Conservation (phyloP, 1,140 invertebrate genomes). For the Drosophila auraria region DNA sequence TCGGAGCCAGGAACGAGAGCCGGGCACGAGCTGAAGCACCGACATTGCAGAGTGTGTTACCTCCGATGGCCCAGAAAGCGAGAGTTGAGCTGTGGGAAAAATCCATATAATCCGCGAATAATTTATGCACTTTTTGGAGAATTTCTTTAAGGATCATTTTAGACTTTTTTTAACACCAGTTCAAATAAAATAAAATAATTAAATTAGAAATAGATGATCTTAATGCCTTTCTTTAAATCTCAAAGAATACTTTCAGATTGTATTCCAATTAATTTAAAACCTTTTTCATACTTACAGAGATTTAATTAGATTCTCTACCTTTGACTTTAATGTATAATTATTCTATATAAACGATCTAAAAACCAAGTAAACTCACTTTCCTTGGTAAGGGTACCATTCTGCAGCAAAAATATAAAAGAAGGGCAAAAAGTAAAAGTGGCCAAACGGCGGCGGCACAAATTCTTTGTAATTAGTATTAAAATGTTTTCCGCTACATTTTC, state of each 20-base stretch:
- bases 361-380: neutral
- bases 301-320: too few relatives aligned
- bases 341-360: neutral
- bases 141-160: neutral
- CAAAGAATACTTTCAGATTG: neutral
- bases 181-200: too few relatives aligned
- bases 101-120: constrained; percentile 6
- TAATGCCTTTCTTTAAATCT: too few relatives aligned
- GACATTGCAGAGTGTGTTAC: neutral
- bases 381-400: neutral
- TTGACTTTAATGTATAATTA: neutral
- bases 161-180: too few relatives aligned
- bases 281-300: too few relatives aligned
- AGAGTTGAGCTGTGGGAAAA: constrained; percentile 58
- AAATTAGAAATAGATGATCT: too few relatives aligned
- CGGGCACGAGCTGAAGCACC: constrained; percentile 1
- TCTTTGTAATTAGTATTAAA: constrained; percentile 84
- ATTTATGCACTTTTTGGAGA: constrained; percentile 19
- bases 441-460: constrained; percentile 75
- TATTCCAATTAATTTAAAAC: neutral
- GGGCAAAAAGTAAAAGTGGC: constrained; percentile 70
- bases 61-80: constrained; percentile 37
- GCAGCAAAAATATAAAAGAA: neutral
- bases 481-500: constrained; percentile 83
- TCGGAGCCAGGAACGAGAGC: neutral